Percentiles rank a stretch among this genome's conserved stretches.
Conservation (phyloP, 2,113 vertebrate species). For the Salvator merianae region DNA sequence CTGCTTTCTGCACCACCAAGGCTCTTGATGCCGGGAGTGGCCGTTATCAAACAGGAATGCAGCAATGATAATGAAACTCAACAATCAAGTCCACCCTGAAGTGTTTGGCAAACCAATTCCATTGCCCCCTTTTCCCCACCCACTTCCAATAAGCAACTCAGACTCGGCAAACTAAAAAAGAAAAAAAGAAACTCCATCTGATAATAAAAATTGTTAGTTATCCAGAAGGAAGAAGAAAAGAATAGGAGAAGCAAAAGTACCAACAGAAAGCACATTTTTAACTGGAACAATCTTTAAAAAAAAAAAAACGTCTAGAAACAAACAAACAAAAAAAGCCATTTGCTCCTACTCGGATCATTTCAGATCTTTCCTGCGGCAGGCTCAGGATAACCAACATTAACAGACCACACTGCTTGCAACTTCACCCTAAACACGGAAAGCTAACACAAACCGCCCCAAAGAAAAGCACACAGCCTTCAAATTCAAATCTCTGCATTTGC, state of each 20-base stretch:
- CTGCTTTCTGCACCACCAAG: slow-evolving; percentile 26
- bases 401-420: neutral
- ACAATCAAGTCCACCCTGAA: slow-evolving; percentile 41
- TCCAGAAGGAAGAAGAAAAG: neutral
- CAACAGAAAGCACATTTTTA: neutral
- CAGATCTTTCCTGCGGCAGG: neutral
- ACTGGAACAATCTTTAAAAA: neutral
- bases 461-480: neutral
- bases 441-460: neutral
- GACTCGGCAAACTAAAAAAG: neutral
- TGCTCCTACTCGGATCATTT: neutral
- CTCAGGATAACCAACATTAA: neutral
- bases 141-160: neutral
- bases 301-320: too few relatives aligned
- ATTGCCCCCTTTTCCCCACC: neutral
- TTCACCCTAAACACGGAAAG: neutral
- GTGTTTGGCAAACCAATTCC: neutral
- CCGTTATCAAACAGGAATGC: slow-evolving; percentile 17
- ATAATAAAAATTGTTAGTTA: neutral
- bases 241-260: neutral
- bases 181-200: neutral
- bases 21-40: neutral
- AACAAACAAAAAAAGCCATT: neutral
- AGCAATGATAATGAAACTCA: slow-evolving; percentile 34
- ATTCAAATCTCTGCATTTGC: neutral